Evolutionary conservation across 1,140 invertebrate species (phyloP).

Genomic region (Eupristina koningsbergeri): DNA sequence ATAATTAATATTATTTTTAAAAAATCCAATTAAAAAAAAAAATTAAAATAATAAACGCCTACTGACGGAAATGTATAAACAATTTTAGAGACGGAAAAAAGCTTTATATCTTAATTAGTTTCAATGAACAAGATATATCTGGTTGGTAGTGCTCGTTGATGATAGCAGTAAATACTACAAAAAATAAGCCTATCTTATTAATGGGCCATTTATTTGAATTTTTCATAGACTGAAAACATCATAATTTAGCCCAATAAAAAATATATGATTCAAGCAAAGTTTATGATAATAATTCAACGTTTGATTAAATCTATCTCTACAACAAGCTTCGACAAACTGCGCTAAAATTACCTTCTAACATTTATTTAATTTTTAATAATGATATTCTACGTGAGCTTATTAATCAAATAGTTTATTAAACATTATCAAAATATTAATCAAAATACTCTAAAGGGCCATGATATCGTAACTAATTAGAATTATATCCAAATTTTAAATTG

Average conservation of each 20-base stretch:
- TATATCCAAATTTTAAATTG: too few relatives aligned
- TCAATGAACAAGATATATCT: background rate
- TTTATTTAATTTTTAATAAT: background rate
- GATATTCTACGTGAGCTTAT: too few relatives aligned
- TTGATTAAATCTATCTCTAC: too few relatives aligned
- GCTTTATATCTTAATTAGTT: background rate
- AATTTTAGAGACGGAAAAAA: background rate
- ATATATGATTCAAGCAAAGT: background rate
- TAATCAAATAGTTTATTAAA: too few relatives aligned
- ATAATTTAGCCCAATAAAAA: background rate
- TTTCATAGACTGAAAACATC: background rate
- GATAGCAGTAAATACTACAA: background rate
- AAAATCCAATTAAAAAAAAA: background rate
- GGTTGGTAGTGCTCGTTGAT: too few relatives aligned
- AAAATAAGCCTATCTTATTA: background rate
- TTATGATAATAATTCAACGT: background rate
- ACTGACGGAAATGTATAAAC: background rate
- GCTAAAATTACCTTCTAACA: too few relatives aligned
- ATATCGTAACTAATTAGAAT: too few relatives aligned
- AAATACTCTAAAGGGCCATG: too few relatives aligned
- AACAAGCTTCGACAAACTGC: too few relatives aligned
- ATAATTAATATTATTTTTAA: background rate
- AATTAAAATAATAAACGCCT: background rate
- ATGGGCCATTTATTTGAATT: background rate
- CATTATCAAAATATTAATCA: too few relatives aligned